phyloP scores from a whole-genome alignment of 2,888 invertebrate species.

The Creontiades dilutus region DNA sequence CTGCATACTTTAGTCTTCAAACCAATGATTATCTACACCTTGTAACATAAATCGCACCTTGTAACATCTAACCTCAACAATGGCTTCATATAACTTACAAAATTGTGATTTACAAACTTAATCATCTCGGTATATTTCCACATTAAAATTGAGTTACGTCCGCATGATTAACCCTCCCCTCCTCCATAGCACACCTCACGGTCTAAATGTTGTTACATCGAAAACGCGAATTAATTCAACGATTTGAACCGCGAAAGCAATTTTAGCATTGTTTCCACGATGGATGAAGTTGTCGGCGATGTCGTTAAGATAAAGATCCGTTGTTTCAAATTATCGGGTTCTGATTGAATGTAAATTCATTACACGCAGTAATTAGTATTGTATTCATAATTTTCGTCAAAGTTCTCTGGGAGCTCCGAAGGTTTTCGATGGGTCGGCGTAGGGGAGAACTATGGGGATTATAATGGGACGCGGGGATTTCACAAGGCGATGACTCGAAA shows the following conservation, averaged over 20 bases:
- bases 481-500: constrained; percentile 56
- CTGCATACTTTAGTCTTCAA: too few species aligned
- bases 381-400: constrained; percentile 51
- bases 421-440: background rate
- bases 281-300: constrained; percentile 19
- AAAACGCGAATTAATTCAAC: constrained; percentile 3
- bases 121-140: too few species aligned
- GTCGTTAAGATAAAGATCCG: constrained; percentile 56
- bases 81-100: too few species aligned
- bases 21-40: too few species aligned
- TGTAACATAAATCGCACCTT: too few species aligned
- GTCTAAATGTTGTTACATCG: background rate
- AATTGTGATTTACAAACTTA: too few species aligned
- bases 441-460: too few species aligned
- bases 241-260: background rate
- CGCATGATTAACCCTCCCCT: background rate
- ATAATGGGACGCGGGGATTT: constrained; percentile 8
- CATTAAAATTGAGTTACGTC: background rate
- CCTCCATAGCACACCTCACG: background rate
- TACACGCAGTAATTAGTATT: constrained; percentile 61
- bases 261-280: constrained; percentile 23
- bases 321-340: constrained; percentile 43
- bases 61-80: too few species aligned
- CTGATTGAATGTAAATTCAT: constrained; percentile 64
- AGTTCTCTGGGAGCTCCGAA: background rate